Evolutionary conservation across 2,888 invertebrate species (phyloP).

Genomic region (Diloba caeruleocephala): DNA sequence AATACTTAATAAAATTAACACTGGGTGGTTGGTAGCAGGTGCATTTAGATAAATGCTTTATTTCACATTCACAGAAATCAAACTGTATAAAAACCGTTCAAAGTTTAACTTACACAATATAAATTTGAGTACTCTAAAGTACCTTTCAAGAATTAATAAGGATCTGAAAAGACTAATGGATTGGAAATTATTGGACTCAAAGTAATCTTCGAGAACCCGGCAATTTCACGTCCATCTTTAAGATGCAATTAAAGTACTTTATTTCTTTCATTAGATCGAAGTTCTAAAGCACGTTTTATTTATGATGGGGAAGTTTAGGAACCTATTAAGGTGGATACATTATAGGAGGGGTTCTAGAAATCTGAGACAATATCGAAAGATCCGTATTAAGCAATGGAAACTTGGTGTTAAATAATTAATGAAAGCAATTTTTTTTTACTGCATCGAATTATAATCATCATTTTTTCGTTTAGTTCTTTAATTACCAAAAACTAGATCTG

Average conservation of each 20-base stretch:
- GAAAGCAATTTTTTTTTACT: too few species aligned
- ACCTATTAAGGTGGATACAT: slow-evolving; percentile 59
- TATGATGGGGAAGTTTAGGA: slow-evolving; percentile 60
- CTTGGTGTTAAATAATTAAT: too few species aligned
- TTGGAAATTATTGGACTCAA: slow-evolving; percentile 56
- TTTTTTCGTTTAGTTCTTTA: too few species aligned
- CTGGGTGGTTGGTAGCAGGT: too few species aligned
- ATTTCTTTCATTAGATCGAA: slow-evolving; percentile 76
- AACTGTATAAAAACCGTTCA: slow-evolving; percentile 24
- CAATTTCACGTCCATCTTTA: slow-evolving; percentile 64
- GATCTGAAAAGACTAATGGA: slow-evolving; percentile 66
- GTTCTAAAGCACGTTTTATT: slow-evolving; percentile 67
- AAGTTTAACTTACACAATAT: slow-evolving; percentile 46
- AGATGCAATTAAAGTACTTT: slow-evolving; percentile 75
- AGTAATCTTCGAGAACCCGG: slow-evolving; percentile 51
- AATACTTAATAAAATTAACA: too few species aligned
- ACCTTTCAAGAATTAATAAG: slow-evolving; percentile 57
- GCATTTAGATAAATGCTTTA: slow-evolving; percentile 16
- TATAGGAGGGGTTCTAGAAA: slow-evolving; percentile 45
- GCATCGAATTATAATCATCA: too few species aligned
- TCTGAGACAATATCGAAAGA: slow-evolving; percentile 33
- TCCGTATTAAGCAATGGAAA: too few species aligned
- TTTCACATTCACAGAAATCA: slow-evolving; percentile 24
- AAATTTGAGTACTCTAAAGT: slow-evolving; percentile 42
- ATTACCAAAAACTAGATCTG: too few species aligned